Percentiles rank a stretch among this genome's conserved stretches.
Conservation (phyloP, 2,113 vertebrate species). For the Dromiciops gliroides region DNA sequence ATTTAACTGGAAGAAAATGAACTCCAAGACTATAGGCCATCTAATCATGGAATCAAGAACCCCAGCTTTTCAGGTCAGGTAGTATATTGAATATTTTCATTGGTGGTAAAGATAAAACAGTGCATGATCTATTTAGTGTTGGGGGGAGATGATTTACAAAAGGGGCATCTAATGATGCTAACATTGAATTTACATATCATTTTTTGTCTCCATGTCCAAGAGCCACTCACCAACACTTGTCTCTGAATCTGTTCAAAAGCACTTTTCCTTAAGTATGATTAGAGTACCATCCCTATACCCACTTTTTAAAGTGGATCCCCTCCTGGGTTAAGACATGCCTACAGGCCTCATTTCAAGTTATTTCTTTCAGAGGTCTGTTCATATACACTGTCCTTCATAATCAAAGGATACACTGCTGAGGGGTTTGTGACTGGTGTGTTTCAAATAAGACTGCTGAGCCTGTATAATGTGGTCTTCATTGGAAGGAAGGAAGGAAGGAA, state of each 20-base stretch:
- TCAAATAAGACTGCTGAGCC: background rate
- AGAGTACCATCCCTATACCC: conserved; percentile 8
- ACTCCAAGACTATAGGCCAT: conserved; percentile 45
- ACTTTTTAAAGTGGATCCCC: background rate
- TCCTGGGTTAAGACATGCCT: background rate
- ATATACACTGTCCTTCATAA: conserved; percentile 1
- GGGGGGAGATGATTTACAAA: background rate
- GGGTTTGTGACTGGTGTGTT: background rate
- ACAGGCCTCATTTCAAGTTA: conserved; percentile 1
- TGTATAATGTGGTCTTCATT: too few species aligned
- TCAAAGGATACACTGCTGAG: conserved; percentile 28
- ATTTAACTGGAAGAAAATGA: conserved; percentile 78
- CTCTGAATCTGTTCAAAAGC: conserved; percentile 45
- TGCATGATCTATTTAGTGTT: conserved; percentile 46
- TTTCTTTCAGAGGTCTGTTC: conserved; percentile 8
- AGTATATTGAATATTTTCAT: conserved; percentile 60
- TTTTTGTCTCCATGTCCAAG: conserved; percentile 34
- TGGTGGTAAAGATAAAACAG: conserved; percentile 71
- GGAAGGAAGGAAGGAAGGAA: too few species aligned
- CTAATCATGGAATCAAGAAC: conserved; percentile 63
- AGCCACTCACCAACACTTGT: conserved; percentile 12
- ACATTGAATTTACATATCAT: conserved; percentile 5
- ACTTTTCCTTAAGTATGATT: background rate
- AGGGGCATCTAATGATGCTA: conserved; percentile 15
- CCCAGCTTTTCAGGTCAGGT: conserved; percentile 49